phyloP scores from a whole-genome alignment of 2,113 vertebrate species.

The Atherinomorus stipes region DNA sequence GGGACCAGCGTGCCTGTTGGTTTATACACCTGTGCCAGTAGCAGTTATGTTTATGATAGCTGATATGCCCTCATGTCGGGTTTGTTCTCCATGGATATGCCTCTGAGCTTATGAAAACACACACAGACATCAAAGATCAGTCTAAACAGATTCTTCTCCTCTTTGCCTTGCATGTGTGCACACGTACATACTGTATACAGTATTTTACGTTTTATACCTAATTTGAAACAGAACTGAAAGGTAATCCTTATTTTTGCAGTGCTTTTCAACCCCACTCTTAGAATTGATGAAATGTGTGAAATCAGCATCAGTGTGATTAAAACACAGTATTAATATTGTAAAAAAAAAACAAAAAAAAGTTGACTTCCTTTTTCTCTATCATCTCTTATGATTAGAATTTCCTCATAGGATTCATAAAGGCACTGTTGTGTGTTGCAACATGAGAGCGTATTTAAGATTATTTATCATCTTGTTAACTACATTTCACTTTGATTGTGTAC shows the following conservation, averaged over 20 bases:
- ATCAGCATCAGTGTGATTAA: constrained; percentile 32
- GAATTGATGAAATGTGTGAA: constrained; percentile 44
- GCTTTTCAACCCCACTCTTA: constrained; percentile 37
- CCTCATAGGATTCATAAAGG: constrained; percentile 14
- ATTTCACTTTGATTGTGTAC: constrained; percentile 57
- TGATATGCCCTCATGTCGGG: constrained; percentile 73
- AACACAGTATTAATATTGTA: constrained; percentile 42
- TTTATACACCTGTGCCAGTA: constrained; percentile 77
- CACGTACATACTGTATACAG: background rate
- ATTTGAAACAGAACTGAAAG: constrained; percentile 14
- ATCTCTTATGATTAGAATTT: constrained; percentile 30
- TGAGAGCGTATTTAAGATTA: constrained; percentile 34
- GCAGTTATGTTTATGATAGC: constrained; percentile 57
- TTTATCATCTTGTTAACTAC: constrained; percentile 53
- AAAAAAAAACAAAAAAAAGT: constrained; percentile 37
- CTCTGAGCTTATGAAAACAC: constrained; percentile 66
- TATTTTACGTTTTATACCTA: background rate
- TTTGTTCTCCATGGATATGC: constrained; percentile 64
- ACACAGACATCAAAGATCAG: constrained; percentile 60
- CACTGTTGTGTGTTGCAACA: constrained; percentile 15
- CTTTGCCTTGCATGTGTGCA: background rate
- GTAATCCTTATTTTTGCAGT: constrained; percentile 36
- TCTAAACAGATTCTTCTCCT: constrained; percentile 44
- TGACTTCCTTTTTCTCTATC: constrained; percentile 24
- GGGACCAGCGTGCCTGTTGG: constrained; percentile 56